These are phyloP conservation scores for Tragopan temminckii DNA, from an alignment of 2,797 vertebrate genomes.

Conservation along the genomic window DNA sequence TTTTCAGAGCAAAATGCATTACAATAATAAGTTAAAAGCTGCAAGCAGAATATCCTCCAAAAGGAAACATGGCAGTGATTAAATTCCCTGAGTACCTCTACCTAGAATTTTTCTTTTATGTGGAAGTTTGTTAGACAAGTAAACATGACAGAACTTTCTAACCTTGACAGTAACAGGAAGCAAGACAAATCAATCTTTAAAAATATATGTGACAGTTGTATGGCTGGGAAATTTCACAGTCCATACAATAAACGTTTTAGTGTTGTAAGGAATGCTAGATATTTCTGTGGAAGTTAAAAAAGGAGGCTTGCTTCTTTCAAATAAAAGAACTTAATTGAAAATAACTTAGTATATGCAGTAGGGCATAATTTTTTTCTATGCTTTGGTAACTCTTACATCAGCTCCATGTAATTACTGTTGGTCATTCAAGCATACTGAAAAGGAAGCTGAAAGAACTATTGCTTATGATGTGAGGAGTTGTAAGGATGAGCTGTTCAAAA, in stretches of 20 bases:
- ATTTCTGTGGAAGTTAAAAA: background rate
- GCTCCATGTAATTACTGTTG: background rate
- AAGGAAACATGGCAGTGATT: background rate
- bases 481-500: background rate
- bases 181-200: background rate
- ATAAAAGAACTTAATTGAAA: background rate
- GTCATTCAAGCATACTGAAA: fast-evolving
- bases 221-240: background rate
- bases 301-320: background rate
- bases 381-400: background rate
- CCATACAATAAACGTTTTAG: background rate
- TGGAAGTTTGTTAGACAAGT: background rate
- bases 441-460: background rate
- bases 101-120: background rate
- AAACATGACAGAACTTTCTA: background rate
- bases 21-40: constrained; percentile 18
- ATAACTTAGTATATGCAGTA: background rate
- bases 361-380: background rate
- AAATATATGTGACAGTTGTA: background rate
- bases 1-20: constrained; percentile 16
- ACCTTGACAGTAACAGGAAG: background rate
- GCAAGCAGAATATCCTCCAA: background rate
- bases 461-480: background rate
- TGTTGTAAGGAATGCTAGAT: background rate
- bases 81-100: background rate